Conservation (phyloP, 2,888 invertebrate species). For the Drepana falcataria region DNA sequence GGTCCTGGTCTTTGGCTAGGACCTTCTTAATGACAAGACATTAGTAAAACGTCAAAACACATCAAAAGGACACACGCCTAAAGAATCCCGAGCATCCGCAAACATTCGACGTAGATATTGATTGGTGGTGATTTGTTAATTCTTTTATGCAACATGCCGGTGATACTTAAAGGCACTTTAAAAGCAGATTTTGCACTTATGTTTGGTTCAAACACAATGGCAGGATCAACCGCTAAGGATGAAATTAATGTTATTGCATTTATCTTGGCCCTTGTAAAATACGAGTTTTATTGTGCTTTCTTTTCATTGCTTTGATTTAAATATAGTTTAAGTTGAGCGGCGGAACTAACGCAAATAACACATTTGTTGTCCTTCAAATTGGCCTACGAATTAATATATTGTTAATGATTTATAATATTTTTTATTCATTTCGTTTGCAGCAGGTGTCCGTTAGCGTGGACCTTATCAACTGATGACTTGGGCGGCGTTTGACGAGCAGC, state of each 20-base stretch:
- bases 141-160: slow-evolving; percentile 56
- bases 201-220: slow-evolving; percentile 42
- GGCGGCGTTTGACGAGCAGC: too few relatives aligned
- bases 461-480: too few relatives aligned
- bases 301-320: neutral
- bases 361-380: too few relatives aligned
- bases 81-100: slow-evolving; percentile 45
- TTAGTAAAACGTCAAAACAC: slow-evolving; percentile 78
- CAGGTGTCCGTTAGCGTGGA: too few relatives aligned
- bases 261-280: slow-evolving; percentile 17
- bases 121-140: slow-evolving; percentile 69
- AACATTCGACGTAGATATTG: slow-evolving; percentile 57
- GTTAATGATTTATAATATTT: too few relatives aligned
- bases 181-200: slow-evolving; percentile 49
- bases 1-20: slow-evolving; percentile 45
- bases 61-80: slow-evolving; percentile 64
- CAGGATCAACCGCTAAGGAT: slow-evolving; percentile 33
- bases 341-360: too few relatives aligned
- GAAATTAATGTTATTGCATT: slow-evolving; percentile 37
- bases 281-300: neutral
- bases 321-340: too few relatives aligned
- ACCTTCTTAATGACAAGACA: slow-evolving; percentile 63
- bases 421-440: too few relatives aligned
- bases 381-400: too few relatives aligned
- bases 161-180: slow-evolving; percentile 42